Base-by-base conservation (phyloP, 2,113 vertebrate genomes). In the Crotalus viridis region DNA sequence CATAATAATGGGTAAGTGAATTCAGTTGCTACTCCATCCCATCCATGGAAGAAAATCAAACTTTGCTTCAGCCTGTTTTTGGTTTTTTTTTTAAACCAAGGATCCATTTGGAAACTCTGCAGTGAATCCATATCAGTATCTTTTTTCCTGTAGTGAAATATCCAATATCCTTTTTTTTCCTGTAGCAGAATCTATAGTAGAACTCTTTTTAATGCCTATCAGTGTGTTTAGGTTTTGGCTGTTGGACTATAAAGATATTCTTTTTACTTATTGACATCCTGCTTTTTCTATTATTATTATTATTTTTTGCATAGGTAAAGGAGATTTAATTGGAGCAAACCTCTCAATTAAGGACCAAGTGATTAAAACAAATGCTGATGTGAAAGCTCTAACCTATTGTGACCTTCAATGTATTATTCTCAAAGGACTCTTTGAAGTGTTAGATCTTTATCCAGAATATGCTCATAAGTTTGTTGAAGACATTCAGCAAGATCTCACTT, bases 361-460 rank as follows among this genome's bases (percentile, higher is more conserved):
- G 89, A 99, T 99, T 95, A 99, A 99, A 97, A 99, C 99, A 93
- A 99, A 99, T 0, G 99, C 99, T 0, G 99, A 99, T 28, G 99
- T 99, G 94, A 99, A 99, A 97, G 99, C 99, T 61, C 96, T 99
- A 94, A 99, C 99, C 0, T 99, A 99, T 97, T 99, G 99, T 94
- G 99, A 99, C 96, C 98, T 99, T 94, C 99, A 99, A 94, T 99
- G 99, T 69, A 98, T 99, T 95, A 99, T 99, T 95, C 98, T 99
- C 93, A 98, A 98, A 97, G 99, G 99, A 24, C 98, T 99, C 91
- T 99, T 99, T 88, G 99, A 99, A 97, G 99, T 99, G 91, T 96
- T 99, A 1, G 98, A 99, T 96, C 98, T 99, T 92, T 99, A 99
- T 95, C 99, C 99, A 13, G 99, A 99, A 91, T 99, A 99, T 46